phyloP scores from a whole-genome alignment of 2,888 invertebrate genomes.

The Melanargia galathea region DNA sequence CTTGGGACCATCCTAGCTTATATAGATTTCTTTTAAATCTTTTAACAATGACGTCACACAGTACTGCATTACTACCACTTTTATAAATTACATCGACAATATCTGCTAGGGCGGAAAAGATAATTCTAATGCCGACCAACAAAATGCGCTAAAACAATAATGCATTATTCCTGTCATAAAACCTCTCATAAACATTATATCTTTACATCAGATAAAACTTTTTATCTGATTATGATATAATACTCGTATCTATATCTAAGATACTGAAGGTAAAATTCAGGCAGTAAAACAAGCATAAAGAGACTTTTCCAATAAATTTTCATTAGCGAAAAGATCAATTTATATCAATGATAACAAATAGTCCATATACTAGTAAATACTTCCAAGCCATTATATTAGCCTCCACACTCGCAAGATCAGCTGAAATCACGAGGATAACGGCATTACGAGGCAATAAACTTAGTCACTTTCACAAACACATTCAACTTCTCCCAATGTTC shows the following conservation, averaged over 20 bases:
- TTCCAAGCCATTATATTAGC: constrained; percentile 3
- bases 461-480: constrained; percentile 6
- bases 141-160: too few relatives aligned
- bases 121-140: too few relatives aligned
- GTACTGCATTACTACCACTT: too few relatives aligned
- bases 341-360: constrained; percentile 13
- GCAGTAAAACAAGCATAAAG: constrained; percentile 5
- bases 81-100: too few relatives aligned
- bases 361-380: neutral
- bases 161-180: neutral
- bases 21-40: neutral
- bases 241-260: neutral
- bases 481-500: neutral
- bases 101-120: too few relatives aligned
- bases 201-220: neutral
- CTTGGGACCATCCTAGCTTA: neutral
- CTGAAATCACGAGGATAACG: constrained; percentile 10
- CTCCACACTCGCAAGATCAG: neutral
- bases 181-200: neutral
- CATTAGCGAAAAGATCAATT: constrained; percentile 11
- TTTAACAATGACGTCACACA: neutral
- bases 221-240: neutral
- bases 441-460: neutral
- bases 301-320: constrained; percentile 4
- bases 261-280: constrained; percentile 7